phyloP scores from a whole-genome alignment of 2,113 vertebrate species.

The Machaerirhynchus nigripectus region DNA sequence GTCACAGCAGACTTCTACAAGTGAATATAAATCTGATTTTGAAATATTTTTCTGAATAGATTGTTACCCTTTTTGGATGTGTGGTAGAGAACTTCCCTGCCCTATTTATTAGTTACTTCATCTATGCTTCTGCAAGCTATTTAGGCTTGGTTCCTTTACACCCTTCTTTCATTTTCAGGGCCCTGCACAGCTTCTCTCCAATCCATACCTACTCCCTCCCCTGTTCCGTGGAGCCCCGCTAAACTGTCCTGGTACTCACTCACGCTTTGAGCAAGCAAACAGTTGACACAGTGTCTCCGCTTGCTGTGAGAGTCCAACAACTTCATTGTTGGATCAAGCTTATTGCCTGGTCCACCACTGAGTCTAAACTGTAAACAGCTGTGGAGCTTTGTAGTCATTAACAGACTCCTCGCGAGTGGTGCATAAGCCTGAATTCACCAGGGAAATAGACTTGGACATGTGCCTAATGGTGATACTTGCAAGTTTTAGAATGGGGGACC shows the following conservation, averaged over 20 bases:
- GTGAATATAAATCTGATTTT: background rate
- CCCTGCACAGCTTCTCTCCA: background rate
- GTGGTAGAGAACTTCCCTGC: background rate
- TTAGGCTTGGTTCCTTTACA: background rate
- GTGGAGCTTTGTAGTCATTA: conserved; percentile 70
- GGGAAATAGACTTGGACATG: conserved; percentile 50
- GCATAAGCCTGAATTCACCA: conserved; percentile 52
- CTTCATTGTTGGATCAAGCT: conserved; percentile 62
- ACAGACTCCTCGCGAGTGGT: conserved; percentile 57
- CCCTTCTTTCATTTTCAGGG: background rate
- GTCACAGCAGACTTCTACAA: background rate
- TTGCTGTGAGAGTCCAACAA: conserved; percentile 58
- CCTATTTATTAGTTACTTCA: background rate
- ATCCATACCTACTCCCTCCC: background rate
- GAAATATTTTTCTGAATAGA: background rate
- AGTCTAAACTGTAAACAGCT: conserved; percentile 65
- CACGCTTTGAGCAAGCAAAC: background rate
- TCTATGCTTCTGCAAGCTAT: background rate
- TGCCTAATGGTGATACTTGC: conserved; percentile 64
- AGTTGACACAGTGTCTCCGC: conserved; percentile 50
- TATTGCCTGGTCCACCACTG: conserved; percentile 66
- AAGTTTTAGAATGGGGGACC: conserved; percentile 62
- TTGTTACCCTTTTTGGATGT: background rate
- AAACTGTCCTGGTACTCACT: background rate
- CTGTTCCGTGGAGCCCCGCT: background rate